These are phyloP conservation scores for Corticium candelabrum DNA, from an alignment of 37 sponge, comb jelly and placozoan genomes.

Conservation along the genomic window DNA sequence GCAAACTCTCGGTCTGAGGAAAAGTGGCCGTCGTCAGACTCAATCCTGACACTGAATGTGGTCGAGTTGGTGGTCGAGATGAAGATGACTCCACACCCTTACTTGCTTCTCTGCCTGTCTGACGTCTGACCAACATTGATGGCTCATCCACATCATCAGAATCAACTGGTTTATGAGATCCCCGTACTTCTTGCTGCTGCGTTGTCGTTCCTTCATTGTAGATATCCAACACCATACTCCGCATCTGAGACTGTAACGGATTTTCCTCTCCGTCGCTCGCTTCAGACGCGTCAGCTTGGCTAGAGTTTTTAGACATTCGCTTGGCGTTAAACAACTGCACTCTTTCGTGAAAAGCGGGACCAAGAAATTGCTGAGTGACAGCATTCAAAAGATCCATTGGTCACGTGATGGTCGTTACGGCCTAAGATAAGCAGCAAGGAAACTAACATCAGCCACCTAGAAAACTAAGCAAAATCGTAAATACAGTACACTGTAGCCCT, in stretches of 20 bases:
- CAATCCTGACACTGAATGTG: neutral
- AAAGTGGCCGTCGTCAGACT: neutral
- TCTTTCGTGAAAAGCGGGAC: neutral
- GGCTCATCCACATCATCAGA: neutral
- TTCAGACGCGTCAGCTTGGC: neutral
- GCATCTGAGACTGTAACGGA: neutral
- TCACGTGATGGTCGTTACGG: too few relatives aligned
- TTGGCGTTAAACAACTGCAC: neutral
- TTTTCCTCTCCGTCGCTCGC: neutral
- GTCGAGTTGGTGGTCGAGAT: neutral
- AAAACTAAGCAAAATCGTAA: too few relatives aligned
- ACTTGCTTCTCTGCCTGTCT: neutral
- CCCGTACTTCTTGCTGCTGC: neutral
- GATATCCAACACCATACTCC: neutral
- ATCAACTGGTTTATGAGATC: neutral
- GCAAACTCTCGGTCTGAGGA: neutral
- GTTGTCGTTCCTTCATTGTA: conserved; percentile 2
- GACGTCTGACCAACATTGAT: neutral
- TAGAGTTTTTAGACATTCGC: neutral
- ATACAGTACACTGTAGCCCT: too few relatives aligned
- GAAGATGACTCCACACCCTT: neutral
- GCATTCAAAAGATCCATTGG: too few relatives aligned
- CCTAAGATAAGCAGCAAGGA: too few relatives aligned
- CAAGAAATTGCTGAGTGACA: neutral
- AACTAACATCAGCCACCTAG: too few relatives aligned